Evolutionary conservation across 1,140 invertebrate species (phyloP).

Genomic region (Psix sp.): DNA sequence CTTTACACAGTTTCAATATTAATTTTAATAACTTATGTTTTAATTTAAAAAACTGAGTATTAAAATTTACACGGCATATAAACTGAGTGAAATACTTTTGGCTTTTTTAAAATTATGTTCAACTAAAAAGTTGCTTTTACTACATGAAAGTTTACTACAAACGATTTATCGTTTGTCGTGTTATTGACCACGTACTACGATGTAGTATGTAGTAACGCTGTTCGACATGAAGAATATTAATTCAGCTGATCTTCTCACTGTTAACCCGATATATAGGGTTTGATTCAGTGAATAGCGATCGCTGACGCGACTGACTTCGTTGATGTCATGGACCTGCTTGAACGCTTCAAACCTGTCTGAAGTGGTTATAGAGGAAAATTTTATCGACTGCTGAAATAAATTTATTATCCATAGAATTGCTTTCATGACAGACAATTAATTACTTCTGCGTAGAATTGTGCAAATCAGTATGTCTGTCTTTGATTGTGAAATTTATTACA

Average conservation of each 20-base stretch:
- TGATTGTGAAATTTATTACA: no score
- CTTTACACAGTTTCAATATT: no score
- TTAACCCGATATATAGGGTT: constrained; percentile 31
- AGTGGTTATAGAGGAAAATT: constrained; percentile 55
- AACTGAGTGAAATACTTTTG: no score
- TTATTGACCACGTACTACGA: constrained; percentile 43
- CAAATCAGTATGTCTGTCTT: no score
- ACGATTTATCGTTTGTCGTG: constrained; percentile 34
- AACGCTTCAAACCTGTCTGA: constrained; percentile 50
- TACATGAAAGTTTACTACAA: no score
- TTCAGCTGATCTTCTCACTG: constrained; percentile 31
- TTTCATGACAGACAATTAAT: no score
- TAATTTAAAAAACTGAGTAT: no score
- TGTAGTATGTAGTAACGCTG: constrained; percentile 14
- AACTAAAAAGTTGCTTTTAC: no score
- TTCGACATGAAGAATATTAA: constrained; percentile 41
- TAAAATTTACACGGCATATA: no score
- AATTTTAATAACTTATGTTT: no score
- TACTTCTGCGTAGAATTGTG: no score
- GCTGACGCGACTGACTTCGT: constrained; percentile 52
- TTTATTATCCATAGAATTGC: constrained; percentile 27
- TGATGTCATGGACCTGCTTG: constrained; percentile 41
- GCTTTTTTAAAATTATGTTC: no score
- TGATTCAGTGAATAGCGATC: constrained; percentile 41
- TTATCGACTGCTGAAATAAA: constrained; percentile 36